These are phyloP conservation scores for Amitus sp. DNA, from an alignment of 2,888 invertebrate species.

Conservation along the genomic window DNA sequence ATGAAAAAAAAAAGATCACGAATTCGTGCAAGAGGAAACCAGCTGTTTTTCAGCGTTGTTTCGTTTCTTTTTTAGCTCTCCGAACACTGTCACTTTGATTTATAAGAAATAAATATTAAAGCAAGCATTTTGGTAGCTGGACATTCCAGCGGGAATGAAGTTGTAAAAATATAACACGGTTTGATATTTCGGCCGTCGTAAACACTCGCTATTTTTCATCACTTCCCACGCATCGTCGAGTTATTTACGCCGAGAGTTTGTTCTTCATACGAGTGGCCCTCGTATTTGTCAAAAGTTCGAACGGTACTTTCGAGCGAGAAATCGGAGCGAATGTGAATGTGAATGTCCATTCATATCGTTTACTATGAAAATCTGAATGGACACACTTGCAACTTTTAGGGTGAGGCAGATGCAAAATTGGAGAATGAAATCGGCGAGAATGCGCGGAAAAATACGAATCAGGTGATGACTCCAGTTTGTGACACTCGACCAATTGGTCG, in stretches of 20 bases:
- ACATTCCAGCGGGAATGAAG: constrained; percentile 32
- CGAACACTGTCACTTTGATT: constrained; percentile 28
- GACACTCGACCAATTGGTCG: no score
- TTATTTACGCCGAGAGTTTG: no score
- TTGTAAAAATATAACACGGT: constrained; percentile 19
- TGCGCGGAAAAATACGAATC: no score
- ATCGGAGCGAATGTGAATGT: constrained; percentile 17
- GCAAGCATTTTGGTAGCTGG: constrained; percentile 7
- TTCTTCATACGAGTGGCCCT: constrained; percentile 1
- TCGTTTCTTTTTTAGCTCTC: constrained; percentile 23
- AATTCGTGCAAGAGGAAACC: constrained; percentile 50
- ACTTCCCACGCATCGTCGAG: no score
- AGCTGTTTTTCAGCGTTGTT: constrained; percentile 30
- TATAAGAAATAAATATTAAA: constrained; percentile 33
- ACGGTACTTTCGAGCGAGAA: constrained; percentile 32
- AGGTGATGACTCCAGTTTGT: no score
- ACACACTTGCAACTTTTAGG: no score
- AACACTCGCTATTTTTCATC: neutral
- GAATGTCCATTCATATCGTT: constrained; percentile 49
- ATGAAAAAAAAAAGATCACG: constrained; percentile 43
- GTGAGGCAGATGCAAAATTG: no score
- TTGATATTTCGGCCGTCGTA: constrained; percentile 7
- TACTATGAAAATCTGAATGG: constrained; percentile 51
- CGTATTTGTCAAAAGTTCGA: constrained; percentile 51
- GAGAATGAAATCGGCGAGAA: no score